These are phyloP conservation scores for Nothoprocta perdicaria DNA, from an alignment of 2,113 vertebrate species.

Conservation along the genomic window DNA sequence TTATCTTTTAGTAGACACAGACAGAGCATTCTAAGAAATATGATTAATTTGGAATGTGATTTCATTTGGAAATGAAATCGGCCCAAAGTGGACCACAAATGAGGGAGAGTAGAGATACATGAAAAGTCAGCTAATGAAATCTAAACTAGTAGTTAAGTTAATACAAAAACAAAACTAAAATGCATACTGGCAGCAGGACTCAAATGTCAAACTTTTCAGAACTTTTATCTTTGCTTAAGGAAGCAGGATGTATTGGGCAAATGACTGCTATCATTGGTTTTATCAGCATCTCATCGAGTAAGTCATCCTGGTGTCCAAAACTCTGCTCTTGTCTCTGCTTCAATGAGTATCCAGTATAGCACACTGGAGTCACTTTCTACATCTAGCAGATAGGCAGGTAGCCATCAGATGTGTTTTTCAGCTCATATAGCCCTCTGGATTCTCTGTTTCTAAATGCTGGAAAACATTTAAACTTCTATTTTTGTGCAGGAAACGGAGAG, in stretches of 20 bases:
- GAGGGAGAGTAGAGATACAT: neutral
- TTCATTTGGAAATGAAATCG: neutral
- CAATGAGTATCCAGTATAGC: neutral
- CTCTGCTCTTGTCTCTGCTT: conserved; percentile 8
- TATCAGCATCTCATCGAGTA: neutral
- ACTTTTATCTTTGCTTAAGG: conserved; percentile 10
- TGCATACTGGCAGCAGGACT: neutral
- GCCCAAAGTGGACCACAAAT: neutral
- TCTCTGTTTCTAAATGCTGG: neutral
- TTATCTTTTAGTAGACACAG: neutral
- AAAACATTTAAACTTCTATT: neutral
- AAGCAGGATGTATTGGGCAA: neutral
- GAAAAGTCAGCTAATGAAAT: neutral
- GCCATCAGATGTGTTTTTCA: neutral
- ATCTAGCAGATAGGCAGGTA: conserved; percentile 4
- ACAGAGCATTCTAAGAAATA: neutral
- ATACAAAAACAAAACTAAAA: neutral
- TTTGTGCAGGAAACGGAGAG: neutral
- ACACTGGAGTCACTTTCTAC: neutral
- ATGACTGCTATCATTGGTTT: neutral
- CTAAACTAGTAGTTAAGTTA: neutral
- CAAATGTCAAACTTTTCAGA: neutral
- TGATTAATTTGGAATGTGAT: neutral
- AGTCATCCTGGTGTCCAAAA: neutral
- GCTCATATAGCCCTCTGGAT: conserved; percentile 12